Base-by-base conservation (phyloP, 2,113 vertebrate genomes). In the Andinoacara biseriatus region DNA sequence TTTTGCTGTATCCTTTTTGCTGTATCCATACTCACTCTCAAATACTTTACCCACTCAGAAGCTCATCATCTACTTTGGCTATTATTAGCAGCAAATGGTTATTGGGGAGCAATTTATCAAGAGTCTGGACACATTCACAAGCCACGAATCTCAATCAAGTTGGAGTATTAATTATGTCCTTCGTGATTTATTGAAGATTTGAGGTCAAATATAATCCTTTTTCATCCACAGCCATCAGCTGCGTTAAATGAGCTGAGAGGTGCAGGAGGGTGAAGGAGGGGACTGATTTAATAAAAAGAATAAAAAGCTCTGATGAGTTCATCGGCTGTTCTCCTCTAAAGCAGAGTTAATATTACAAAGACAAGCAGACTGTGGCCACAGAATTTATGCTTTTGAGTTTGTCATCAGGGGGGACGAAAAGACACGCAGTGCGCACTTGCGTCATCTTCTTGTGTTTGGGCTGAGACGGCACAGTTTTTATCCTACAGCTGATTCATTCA, bases 161-260 rank as follows among this genome's bases (percentile, higher is more conserved):
- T 79, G 58, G 9, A 74, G 76, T 63, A 63, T 49, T 20, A 79
- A 80, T 85, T 38, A 74, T 43, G 59, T 49, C 56, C 40, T 80
- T 84, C 52, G 38, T 69, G 26, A 80, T 85, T 87, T 24, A 63
- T 38, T 60, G 57, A 72, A 35, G 26, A 87, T 79, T 82, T 78
- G 61, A 91, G 78, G 82, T 87, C 82, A 83, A 74, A 57, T 46
- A 52, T 84, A 87, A 83, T 72, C 46, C 67, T n/a, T 35, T 69
- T 82, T 85, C 63, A 80, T 78, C 86, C 49, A 78, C 31, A 22
- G 54, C 56, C 65, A 80, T 77, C 67, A 74, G 65, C 43, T 79
- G 76, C 81, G 86, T 72, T 83, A 65, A 84, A 90, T 87, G 77
- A 83, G 77, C 69, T 78, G 74, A 59, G 83, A 83, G 26, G 63